Conservation (phyloP, 64 coral and sea anemone species). For the Montipora foliosa region DNA sequence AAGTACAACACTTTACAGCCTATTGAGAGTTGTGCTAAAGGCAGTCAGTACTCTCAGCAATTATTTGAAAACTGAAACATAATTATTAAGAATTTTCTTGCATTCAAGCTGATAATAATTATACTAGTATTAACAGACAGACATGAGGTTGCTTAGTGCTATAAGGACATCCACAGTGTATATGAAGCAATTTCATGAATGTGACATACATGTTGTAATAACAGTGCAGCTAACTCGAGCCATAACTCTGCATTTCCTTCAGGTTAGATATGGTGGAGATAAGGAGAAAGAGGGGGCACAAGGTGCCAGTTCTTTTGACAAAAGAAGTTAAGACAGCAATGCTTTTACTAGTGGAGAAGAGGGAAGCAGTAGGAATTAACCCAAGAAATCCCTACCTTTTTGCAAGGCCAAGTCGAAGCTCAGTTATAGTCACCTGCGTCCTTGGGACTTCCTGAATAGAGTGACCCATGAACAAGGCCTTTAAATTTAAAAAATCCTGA, state of each 20-base stretch:
- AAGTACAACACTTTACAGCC: conserved; percentile 3
- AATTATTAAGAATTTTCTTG: no score
- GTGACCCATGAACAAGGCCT: not conserved
- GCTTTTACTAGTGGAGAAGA: not conserved
- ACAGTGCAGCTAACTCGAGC: no score
- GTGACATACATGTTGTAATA: no score
- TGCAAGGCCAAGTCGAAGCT: conserved; percentile 3
- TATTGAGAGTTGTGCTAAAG: conserved; percentile 53
- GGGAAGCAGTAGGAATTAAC: conserved; percentile 14
- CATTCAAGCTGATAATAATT: no score
- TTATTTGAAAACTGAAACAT: no score
- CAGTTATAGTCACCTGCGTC: not conserved
- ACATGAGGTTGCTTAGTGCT: no score
- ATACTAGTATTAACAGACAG: no score
- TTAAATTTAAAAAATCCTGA: conserved; percentile 21
- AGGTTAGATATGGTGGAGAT: conserved; percentile 74
- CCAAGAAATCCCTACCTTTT: conserved; percentile 41
- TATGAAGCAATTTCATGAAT: no score
- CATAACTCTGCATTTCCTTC: not conserved
- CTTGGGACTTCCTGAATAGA: conserved; percentile 15
- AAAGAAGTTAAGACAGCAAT: conserved; percentile 16
- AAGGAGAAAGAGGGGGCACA: conserved; percentile 11
- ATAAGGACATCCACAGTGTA: no score
- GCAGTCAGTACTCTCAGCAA: not conserved
- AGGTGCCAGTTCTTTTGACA: conserved; percentile 1